Percentiles rank a stretch among this genome's conserved stretches.
These are phyloP conservation scores for Diabrotica virgifera DNA, from an alignment of 1,140 invertebrate genomes.

Conservation along the genomic window DNA sequence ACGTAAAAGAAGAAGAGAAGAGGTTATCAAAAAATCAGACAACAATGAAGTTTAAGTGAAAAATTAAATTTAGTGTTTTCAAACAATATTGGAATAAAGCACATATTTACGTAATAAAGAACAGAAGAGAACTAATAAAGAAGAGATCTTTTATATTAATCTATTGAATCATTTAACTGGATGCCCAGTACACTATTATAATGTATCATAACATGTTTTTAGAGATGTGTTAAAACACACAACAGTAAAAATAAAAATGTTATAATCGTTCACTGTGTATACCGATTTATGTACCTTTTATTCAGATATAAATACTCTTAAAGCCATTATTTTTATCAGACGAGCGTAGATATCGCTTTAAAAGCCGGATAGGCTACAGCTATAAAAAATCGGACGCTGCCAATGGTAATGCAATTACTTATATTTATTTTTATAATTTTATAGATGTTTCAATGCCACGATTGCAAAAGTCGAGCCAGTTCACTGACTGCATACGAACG, in stretches of 20 bases:
- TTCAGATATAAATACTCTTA: not conserved
- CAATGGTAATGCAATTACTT: slow-evolving; percentile 19
- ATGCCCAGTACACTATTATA: too few species aligned
- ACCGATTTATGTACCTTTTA: not conserved
- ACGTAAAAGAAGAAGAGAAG: too few species aligned
- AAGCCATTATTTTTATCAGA: not conserved
- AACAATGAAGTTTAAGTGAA: too few species aligned
- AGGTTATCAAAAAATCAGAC: too few species aligned
- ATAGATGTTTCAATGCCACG: slow-evolving; percentile 40
- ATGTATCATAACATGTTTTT: too few species aligned
- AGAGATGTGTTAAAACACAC: too few species aligned
- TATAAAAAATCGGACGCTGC: slow-evolving; percentile 9
- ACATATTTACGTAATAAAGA: too few species aligned
- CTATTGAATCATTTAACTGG: too few species aligned
- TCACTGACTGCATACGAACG: slow-evolving; percentile 41
- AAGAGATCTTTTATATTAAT: too few species aligned
- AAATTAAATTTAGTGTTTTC: too few species aligned
- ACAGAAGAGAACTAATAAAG: too few species aligned
- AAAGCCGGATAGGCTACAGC: not conserved
- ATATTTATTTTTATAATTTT: slow-evolving; percentile 25
- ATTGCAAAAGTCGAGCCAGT: slow-evolving; percentile 39
- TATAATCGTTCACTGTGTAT: not conserved
- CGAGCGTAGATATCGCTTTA: not conserved
- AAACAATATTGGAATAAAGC: too few species aligned
- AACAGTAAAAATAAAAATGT: not conserved